These are phyloP conservation scores for Rhabditoides inermis DNA, from an alignment of 2,888 invertebrate species.

Conservation along the genomic window DNA sequence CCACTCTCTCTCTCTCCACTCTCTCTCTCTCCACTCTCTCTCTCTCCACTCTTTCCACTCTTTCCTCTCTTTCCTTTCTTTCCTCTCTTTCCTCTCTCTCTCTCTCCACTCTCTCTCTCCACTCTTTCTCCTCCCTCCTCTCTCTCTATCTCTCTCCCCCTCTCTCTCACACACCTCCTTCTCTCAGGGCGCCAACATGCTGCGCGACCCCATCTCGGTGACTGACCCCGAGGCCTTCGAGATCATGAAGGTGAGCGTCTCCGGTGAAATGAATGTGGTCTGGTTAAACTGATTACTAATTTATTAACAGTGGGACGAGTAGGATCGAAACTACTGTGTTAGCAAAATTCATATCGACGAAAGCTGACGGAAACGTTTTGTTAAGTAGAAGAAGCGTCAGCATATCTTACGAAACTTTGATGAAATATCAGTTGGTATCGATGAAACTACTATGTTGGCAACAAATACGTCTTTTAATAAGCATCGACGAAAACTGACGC, in stretches of 20 bases:
- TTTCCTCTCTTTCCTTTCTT: not conserved
- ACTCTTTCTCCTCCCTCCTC: not conserved
- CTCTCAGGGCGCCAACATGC: constrained; percentile 23
- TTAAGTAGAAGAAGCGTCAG: no score
- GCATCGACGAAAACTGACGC: not conserved
- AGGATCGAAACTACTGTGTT: no score
- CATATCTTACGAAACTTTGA: no score
- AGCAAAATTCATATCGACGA: no score
- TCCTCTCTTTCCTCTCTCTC: not conserved
- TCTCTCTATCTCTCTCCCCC: not conserved
- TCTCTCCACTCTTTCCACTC: no score
- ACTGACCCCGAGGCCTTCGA: constrained; percentile 77
- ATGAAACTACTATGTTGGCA: no score
- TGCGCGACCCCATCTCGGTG: constrained; percentile 58
- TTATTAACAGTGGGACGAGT: no score
- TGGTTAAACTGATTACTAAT: no score
- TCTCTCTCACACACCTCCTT: not conserved
- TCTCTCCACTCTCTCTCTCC: not conserved
- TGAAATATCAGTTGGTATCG: no score
- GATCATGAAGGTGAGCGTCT: constrained; percentile 68
- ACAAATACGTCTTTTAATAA: not conserved
- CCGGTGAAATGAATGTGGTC: no score
- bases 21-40: not conserved
- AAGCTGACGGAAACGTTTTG: no score
- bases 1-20: not conserved